Base-by-base conservation (phyloP, 2,888 invertebrate genomes). In the Tubulanus polymorphus region DNA sequence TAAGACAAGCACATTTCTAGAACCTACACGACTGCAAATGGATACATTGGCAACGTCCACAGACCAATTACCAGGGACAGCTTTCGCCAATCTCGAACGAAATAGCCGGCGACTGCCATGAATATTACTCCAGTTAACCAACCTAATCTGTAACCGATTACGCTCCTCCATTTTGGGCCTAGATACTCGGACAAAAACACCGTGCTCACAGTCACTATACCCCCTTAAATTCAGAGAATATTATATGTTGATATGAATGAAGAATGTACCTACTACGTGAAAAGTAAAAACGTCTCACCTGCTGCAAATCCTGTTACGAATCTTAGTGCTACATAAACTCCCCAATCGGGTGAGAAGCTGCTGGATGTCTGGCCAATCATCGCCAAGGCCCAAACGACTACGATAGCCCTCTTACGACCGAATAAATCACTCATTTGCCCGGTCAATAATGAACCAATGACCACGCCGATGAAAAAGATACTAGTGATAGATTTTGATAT, bases 381-480 rank as follows among this genome's bases (percentile, higher is more conserved):
- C 20, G 23, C 20, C 25, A 61, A 59, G 51, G 73, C 65, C 57
- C 69, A 68, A 45, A 70, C 54, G 15, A 67, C 53, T 10, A 74
- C 63, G 30, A 76, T 64, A 23, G 71, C 62, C 50, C 68, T 65
- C 47, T 66, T 64, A 23, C 75, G 65, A 10, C 77, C 77, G 59
- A 72, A 72, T 29, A 65, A 60, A 56, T 77, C 77, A 0, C 73
- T 74, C 27, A 75, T 54, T 59, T 75, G 75, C 8, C 77, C 77
- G 15, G 71, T 68, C 23, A 73, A 37, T 8, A 70, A 54, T 10
- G 74, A 74, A 0, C 76, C 76, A 18, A 71, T 37, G 23, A 75
- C 60, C 1, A 74, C 71, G 5, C 76, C 76, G 28, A 63, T 63
- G 73, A 76, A 75, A 63, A 75, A 74, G 28, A 73, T 56, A 3